These are phyloP conservation scores for Brienomyrus longianalis DNA, from an alignment of 2,113 vertebrate genomes.

Conservation along the genomic window DNA sequence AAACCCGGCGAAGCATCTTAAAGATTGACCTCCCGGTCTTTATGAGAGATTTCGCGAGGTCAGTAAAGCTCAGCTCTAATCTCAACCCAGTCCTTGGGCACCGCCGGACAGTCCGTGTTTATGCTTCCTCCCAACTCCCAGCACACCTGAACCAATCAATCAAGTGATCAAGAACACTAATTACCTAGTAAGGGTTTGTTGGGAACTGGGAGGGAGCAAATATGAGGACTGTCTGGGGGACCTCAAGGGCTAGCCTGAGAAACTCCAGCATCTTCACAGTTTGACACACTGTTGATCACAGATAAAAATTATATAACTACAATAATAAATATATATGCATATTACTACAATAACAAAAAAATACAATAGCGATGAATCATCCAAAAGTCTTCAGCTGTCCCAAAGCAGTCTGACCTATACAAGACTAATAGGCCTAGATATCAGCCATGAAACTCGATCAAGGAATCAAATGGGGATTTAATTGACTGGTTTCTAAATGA, in stretches of 20 bases:
- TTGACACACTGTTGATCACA: not conserved
- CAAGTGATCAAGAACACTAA: not conserved
- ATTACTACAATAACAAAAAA: not conserved
- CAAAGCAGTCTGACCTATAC: not conserved
- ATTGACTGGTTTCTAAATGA: not conserved
- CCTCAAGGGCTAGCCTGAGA: not conserved
- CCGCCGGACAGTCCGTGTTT: not conserved
- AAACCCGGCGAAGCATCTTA: too few relatives aligned
- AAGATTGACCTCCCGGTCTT: too few relatives aligned
- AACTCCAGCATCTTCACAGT: not conserved
- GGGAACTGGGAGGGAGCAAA: not conserved
- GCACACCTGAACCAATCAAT: not conserved
- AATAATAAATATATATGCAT: not conserved
- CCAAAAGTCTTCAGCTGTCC: not conserved
- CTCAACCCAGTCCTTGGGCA: not conserved
- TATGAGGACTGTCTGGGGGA: not conserved
- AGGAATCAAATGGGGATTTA: not conserved
- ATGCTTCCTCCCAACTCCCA: not conserved
- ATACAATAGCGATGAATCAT: not conserved
- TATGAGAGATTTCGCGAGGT: too few relatives aligned
- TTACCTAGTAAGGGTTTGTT: not conserved
- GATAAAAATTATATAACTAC: not conserved
- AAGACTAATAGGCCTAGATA: not conserved
- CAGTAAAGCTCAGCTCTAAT: too few relatives aligned
- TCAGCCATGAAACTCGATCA: not conserved